Evolutionary conservation across 2,113 vertebrate species (phyloP).

Genomic region (Ceuthmochares aereus): DNA sequence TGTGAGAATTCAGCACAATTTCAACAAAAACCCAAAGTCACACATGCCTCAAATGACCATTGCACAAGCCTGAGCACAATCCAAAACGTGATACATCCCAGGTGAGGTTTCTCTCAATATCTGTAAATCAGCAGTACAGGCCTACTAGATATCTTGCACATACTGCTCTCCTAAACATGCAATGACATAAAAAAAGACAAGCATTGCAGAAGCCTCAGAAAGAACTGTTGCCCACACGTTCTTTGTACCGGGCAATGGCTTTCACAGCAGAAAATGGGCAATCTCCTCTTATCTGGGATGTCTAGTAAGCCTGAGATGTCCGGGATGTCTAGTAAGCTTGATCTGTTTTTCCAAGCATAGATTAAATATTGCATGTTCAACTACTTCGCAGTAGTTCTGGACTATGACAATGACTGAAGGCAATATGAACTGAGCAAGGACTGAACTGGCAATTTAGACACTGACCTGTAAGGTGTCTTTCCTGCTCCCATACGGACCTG

Average conservation of each 20-base stretch:
- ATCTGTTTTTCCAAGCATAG: neutral
- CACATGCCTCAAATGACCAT: accelerated
- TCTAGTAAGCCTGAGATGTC: neutral
- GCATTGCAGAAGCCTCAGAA: neutral
- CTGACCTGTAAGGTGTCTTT: neutral
- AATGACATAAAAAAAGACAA: neutral
- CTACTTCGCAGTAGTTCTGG: neutral
- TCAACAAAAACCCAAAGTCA: neutral
- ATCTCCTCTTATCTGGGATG: neutral
- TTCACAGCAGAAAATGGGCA: neutral
- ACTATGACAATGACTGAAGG: accelerated
- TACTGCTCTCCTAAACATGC: neutral
- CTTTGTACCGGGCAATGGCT: neutral
- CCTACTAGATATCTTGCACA: neutral
- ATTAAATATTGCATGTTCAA: neutral
- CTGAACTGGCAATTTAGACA: neutral
- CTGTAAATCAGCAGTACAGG: accelerated
- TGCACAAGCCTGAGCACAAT: accelerated
- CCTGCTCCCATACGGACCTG: accelerated
- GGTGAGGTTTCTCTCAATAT: neutral
- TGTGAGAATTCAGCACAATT: neutral
- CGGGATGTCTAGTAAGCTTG: neutral
- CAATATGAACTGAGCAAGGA: neutral
- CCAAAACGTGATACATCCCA: neutral
- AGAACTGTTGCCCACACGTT: accelerated